Evolutionary conservation across 2,113 vertebrate species (phyloP).

Genomic region (Paralichthys olivaceus): DNA sequence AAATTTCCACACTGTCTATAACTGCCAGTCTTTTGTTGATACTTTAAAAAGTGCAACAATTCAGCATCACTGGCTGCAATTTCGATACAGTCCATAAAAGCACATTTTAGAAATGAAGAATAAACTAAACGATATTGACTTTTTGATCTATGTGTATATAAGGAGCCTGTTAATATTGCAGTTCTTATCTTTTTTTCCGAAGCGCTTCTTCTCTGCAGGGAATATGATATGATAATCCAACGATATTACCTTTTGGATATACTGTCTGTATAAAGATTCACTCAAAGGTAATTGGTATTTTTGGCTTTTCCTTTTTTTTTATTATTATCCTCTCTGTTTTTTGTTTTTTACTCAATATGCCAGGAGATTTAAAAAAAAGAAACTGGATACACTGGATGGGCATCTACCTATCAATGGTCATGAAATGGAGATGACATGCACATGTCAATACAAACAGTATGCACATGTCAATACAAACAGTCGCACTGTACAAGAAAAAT

Average conservation of each 20-base stretch:
- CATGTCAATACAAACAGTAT: conserved; percentile 54
- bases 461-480: conserved; percentile 46
- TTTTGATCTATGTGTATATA: conserved; percentile 39
- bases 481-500: conserved; percentile 32
- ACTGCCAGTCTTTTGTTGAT: conserved; percentile 1
- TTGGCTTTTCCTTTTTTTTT: conserved; percentile 21
- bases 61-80: conserved; percentile 9
- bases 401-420: conserved; percentile 30
- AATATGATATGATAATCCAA: conserved; percentile 62
- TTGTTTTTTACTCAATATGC: conserved; percentile 2
- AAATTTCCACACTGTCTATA: too few relatives aligned
- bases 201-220: conserved; percentile 34
- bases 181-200: conserved; percentile 58
- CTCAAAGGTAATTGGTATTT: conserved; percentile 52
- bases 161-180: conserved; percentile 63
- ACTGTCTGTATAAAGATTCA: conserved; percentile 58
- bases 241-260: conserved; percentile 67
- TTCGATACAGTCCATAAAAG: conserved; percentile 33
- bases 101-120: conserved; percentile 24
- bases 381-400: conserved; percentile 7
- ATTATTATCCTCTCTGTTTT: conserved; percentile 9
- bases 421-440: conserved; percentile 47
- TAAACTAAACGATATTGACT: conserved; percentile 44
- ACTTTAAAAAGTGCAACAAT: background rate
- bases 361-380: conserved; percentile 17